Percentiles rank a stretch among this genome's conserved stretches.
Evolutionary conservation across 2,797 vertebrate genomes (phyloP).

Genomic region (Ficedula albicollis): DNA sequence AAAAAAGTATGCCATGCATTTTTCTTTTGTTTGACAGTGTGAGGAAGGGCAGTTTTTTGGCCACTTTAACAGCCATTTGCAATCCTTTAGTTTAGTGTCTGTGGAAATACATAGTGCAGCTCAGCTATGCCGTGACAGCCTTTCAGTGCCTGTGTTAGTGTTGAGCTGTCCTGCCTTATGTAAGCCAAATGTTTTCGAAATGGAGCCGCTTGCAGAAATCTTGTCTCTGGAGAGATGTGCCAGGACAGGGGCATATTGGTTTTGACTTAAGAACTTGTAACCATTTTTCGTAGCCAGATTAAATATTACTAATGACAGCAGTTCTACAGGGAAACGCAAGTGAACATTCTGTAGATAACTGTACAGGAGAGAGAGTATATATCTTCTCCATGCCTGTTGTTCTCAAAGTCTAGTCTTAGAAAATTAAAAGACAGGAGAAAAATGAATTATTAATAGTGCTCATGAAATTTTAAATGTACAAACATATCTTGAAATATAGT

Average conservation of each 20-base stretch:
- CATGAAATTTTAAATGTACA: conserved; percentile 57
- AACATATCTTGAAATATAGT: conserved; percentile 57
- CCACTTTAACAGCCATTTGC: background rate
- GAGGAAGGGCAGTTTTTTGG: background rate
- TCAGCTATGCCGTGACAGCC: background rate
- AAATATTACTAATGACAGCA: conserved; percentile 31
- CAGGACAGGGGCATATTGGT: background rate
- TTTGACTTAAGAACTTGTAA: conserved; percentile 25
- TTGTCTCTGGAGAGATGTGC: background rate
- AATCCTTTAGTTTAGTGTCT: background rate
- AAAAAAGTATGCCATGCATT: background rate
- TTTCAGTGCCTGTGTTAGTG: background rate
- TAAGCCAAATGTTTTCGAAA: background rate
- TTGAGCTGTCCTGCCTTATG: background rate
- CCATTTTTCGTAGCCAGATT: conserved; percentile 18
- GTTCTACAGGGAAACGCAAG: background rate
- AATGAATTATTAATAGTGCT: conserved; percentile 53
- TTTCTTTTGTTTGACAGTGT: background rate
- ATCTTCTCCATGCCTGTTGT: conserved; percentile 8
- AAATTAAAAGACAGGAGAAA: conserved; percentile 60
- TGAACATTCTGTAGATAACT: background rate
- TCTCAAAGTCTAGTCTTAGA: conserved; percentile 40
- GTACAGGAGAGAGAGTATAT: background rate
- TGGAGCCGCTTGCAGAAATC: background rate
- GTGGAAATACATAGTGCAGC: background rate